phyloP scores from a whole-genome alignment of 2,888 invertebrate species.

The Lobophora halterata region DNA sequence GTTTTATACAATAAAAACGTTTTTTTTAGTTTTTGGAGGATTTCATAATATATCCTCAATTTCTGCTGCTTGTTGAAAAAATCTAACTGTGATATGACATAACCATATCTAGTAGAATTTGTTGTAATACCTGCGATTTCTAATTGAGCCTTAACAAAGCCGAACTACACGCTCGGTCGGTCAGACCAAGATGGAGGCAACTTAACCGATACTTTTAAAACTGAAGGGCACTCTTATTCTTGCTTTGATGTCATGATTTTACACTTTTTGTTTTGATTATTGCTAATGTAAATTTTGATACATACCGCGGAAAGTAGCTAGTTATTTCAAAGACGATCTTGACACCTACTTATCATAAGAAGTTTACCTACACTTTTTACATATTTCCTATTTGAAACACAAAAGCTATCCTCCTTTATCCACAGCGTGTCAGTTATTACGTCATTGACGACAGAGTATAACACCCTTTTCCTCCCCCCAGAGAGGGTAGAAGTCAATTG shows the following conservation, averaged over 20 bases:
- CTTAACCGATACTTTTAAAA: too few species aligned
- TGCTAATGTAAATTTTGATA: too few species aligned
- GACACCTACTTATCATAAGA: too few species aligned
- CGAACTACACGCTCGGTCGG: constrained; percentile 28
- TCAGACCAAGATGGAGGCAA: constrained; percentile 31
- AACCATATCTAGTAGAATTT: constrained; percentile 29
- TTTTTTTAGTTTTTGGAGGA: constrained; percentile 21
- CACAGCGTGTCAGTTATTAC: constrained; percentile 61
- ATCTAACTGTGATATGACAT: constrained; percentile 24
- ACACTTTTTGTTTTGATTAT: too few species aligned
- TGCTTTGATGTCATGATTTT: too few species aligned
- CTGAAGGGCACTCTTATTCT: too few species aligned
- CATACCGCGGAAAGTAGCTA: constrained; percentile 15
- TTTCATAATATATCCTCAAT: constrained; percentile 29
- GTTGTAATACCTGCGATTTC: constrained; percentile 17
- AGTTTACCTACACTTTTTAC: too few species aligned
- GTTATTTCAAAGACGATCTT: too few species aligned
- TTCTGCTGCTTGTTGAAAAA: constrained; percentile 19
- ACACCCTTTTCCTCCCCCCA: constrained; percentile 45
- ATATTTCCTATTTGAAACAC: constrained; percentile 11
- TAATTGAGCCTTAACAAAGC: constrained; percentile 31
- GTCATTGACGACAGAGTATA: constrained; percentile 62
- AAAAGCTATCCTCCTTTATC: constrained; percentile 39
- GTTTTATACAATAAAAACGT: too few species aligned
- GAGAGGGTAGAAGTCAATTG: constrained; percentile 67